Evolutionary conservation across 2,797 vertebrate genomes (phyloP).

Genomic region (Melanogrammus aeglefinus): DNA sequence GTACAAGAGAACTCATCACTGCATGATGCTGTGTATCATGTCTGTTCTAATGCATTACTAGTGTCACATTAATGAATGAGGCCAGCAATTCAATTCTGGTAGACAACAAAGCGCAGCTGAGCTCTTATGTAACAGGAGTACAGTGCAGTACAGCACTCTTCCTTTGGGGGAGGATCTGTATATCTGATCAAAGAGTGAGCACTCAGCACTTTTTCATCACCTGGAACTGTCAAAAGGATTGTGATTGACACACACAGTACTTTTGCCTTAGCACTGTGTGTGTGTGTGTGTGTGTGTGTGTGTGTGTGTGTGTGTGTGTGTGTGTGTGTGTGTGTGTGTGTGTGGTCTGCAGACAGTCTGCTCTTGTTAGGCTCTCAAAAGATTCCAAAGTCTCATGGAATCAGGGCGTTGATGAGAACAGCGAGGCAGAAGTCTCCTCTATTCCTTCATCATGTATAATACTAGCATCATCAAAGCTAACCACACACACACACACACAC

Average conservation of each 20-base stretch:
- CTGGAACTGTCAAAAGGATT: too few relatives aligned
- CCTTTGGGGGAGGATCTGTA: conserved; percentile 29
- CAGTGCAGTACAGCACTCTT: conserved; percentile 45
- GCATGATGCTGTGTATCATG: too few relatives aligned
- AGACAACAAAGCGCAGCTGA: neutral
- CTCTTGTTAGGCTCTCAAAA: neutral
- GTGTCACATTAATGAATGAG: neutral
- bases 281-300: conserved; percentile 23
- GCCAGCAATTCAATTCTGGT: neutral
- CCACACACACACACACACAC: too few relatives aligned
- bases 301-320: conserved; percentile 25
- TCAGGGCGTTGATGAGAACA: conserved; percentile 49
- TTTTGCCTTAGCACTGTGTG: conserved; percentile 9
- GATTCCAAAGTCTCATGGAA: conserved; percentile 39
- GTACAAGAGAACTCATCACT: too few relatives aligned
- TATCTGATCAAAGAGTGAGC: neutral
- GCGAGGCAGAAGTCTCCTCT: neutral
- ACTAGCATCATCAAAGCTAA: too few relatives aligned
- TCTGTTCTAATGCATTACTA: neutral
- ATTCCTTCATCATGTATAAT: too few relatives aligned
- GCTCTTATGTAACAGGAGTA: neutral
- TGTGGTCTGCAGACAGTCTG: neutral
- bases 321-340: conserved; percentile 5
- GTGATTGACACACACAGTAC: too few relatives aligned
- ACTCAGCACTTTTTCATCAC: too few relatives aligned